These are phyloP conservation scores for Numida meleagris DNA, from an alignment of 2,113 vertebrate genomes.

Conservation along the genomic window DNA sequence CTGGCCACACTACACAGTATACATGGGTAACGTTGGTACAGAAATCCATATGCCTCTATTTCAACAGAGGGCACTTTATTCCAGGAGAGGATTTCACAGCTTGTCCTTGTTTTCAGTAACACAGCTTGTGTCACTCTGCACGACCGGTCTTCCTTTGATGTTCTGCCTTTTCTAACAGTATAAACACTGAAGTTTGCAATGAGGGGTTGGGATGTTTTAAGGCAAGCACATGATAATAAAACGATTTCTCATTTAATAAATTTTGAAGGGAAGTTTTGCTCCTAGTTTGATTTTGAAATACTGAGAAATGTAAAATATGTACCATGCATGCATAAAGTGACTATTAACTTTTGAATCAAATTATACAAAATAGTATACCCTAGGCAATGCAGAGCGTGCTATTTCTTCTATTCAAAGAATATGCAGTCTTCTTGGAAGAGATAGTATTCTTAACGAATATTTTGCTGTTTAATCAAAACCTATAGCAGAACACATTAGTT, in stretches of 20 bases:
- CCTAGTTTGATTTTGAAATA: background rate
- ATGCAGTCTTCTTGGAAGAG: background rate
- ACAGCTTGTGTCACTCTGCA: background rate
- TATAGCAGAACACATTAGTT: background rate
- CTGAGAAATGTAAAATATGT: background rate
- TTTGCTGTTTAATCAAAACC: background rate
- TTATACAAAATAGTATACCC: background rate
- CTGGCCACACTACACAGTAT: background rate
- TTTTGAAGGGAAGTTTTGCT: background rate
- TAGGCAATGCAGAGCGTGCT: background rate
- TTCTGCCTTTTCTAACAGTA: background rate
- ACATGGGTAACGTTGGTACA: background rate
- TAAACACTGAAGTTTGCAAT: background rate
- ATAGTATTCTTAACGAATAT: background rate
- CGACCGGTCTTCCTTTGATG: background rate
- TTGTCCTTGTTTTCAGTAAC: background rate
- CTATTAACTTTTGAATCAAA: background rate
- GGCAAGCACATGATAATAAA: background rate
- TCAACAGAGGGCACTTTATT: background rate
- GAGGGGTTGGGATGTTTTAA: background rate
- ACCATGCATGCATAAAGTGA: background rate
- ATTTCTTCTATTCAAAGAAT: background rate
- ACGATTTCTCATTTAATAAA: background rate
- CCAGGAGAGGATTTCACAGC: background rate
- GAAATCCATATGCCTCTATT: background rate